phyloP scores from a whole-genome alignment of 2,113 vertebrate genomes.

The Chionodraco myersi region DNA sequence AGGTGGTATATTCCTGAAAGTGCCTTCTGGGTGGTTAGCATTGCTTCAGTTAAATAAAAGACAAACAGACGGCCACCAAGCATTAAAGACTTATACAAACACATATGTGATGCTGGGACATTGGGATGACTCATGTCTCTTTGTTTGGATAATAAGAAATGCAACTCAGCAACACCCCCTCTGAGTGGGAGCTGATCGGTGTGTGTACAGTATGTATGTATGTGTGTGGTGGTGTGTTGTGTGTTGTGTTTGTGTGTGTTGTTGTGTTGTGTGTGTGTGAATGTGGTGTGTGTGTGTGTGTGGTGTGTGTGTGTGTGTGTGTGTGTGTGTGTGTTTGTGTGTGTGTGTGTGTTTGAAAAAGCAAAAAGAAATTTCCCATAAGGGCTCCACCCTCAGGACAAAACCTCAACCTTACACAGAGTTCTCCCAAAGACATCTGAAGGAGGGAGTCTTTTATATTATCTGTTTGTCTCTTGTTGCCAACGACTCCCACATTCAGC shows the following conservation, averaged over 20 bases:
- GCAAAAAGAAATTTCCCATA: too few relatives aligned
- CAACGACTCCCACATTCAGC: not conserved
- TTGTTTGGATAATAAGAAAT: not conserved
- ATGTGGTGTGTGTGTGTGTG: not conserved
- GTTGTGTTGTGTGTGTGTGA: not conserved
- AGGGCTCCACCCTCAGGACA: not conserved
- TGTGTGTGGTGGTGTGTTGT: not conserved
- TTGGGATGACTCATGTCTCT: not conserved
- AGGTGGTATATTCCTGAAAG: not conserved
- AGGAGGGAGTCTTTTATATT: not conserved
- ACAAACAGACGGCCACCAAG: not conserved
- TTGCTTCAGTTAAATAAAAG: too few relatives aligned
- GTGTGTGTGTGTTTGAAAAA: not conserved
- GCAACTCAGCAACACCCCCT: not conserved
- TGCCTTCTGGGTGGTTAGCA: not conserved
- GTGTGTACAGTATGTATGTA: not conserved
- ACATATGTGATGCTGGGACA: not conserved
- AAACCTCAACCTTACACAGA: not conserved
- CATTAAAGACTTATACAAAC: not conserved
- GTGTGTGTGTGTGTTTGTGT: not conserved
- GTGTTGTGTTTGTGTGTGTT: not conserved
- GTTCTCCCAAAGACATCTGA: not conserved
- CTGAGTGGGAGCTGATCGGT: not conserved
- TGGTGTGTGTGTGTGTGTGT: not conserved
- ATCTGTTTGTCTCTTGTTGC: not conserved